These are phyloP conservation scores for Camptogramma bilineatum DNA, from an alignment of 2,888 invertebrate species.

Conservation along the genomic window DNA sequence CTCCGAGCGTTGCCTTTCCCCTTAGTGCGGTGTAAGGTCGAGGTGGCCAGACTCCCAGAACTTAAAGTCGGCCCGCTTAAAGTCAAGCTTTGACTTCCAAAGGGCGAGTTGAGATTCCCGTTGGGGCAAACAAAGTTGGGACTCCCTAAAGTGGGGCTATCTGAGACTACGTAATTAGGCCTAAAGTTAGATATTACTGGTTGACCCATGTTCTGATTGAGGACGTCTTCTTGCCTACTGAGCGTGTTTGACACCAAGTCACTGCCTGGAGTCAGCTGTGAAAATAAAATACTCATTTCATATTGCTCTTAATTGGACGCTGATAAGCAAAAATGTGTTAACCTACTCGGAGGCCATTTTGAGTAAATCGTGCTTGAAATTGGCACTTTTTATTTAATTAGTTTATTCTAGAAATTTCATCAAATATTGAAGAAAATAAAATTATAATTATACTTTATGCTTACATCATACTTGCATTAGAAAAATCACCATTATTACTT, in stretches of 20 bases:
- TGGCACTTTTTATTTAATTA: no score
- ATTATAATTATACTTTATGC: no score
- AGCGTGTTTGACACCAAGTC: slow-evolving; percentile 57
- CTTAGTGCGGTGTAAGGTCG: slow-evolving; percentile 80
- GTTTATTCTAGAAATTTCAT: no score
- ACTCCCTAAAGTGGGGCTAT: slow-evolving; percentile 80
- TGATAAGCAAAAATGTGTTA: no score
- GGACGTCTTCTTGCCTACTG: slow-evolving; percentile 71
- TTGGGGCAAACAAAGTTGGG: slow-evolving; percentile 82
- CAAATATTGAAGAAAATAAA: no score
- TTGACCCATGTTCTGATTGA: slow-evolving; percentile 74
- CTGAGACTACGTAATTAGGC: slow-evolving; percentile 72
- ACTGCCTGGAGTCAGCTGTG: slow-evolving; percentile 69
- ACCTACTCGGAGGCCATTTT: no score
- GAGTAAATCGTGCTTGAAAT: no score
- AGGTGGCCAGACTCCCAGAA: slow-evolving; percentile 77
- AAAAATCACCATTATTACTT: no score
- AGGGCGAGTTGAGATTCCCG: slow-evolving; percentile 73
- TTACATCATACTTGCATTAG: no score
- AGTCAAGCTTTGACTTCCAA: slow-evolving; percentile 72
- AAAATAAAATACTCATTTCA: slow-evolving; percentile 28
- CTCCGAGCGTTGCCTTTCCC: slow-evolving; percentile 82
- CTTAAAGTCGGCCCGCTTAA: slow-evolving; percentile 78
- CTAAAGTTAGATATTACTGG: slow-evolving; percentile 70
- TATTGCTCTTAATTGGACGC: no score